Percentiles rank a stretch among this genome's conserved stretches.
These are phyloP conservation scores for Sinella curviseta DNA, from an alignment of 1,140 invertebrate genomes.

Conservation along the genomic window DNA sequence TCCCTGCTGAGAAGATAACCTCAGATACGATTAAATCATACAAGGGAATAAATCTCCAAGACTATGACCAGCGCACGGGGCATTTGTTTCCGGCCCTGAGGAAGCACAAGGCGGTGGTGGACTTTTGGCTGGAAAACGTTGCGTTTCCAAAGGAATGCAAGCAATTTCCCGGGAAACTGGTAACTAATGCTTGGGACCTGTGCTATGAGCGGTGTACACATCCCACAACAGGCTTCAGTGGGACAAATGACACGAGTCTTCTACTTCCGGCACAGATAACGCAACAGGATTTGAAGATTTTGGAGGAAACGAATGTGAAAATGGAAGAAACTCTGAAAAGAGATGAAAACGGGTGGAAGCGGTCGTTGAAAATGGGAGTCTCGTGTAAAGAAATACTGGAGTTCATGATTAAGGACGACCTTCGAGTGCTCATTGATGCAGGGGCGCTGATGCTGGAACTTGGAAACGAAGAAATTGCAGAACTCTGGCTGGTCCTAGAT, in stretches of 20 bases:
- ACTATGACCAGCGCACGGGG: neutral
- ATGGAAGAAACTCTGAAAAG: conserved; percentile 26
- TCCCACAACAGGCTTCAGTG: conserved; percentile 33
- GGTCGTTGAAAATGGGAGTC: neutral
- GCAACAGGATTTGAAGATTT: conserved; percentile 31
- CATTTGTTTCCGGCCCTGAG: conserved; percentile 26
- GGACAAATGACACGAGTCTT: conserved; percentile 39
- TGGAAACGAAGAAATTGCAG: conserved; percentile 42
- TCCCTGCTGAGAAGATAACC: neutral
- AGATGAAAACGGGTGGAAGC: conserved; percentile 28
- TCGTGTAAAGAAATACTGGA: conserved; percentile 30
- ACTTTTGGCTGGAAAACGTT: conserved; percentile 36
- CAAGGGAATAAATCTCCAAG: neutral
- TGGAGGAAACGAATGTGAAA: conserved; percentile 29
- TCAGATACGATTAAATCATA: neutral
- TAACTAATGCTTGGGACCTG: conserved; percentile 38
- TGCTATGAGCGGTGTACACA: neutral
- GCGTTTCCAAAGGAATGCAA: conserved; percentile 38
- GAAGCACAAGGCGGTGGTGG: conserved; percentile 29
- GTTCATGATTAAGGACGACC: neutral
- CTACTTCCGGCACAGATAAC: conserved; percentile 27
- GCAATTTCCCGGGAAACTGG: conserved; percentile 37
- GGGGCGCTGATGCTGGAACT: conserved; percentile 46
- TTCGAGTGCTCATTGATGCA: conserved; percentile 40
- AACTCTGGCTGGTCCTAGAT: conserved; percentile 36